These are phyloP conservation scores for Lagodon rhomboides DNA, from an alignment of 2,797 vertebrate genomes.

Conservation along the genomic window DNA sequence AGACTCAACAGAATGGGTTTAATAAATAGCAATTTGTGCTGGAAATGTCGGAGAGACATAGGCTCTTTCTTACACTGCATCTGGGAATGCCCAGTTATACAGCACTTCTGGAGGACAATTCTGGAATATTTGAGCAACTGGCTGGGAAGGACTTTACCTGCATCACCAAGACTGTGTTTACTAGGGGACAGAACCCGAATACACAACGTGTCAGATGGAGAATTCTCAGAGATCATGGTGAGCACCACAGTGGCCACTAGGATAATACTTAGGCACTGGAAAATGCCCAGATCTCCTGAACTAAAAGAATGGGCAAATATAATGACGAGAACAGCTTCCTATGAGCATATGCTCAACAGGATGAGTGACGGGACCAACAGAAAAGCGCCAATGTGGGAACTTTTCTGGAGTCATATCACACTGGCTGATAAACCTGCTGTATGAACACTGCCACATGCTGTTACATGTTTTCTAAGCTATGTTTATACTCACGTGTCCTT, in stretches of 20 bases:
- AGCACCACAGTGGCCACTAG: neutral
- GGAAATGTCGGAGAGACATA: neutral
- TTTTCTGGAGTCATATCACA: too few species aligned
- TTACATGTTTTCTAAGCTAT: too few species aligned
- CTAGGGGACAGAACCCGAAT: neutral
- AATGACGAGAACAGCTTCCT: too few species aligned
- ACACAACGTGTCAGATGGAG: neutral
- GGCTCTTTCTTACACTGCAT: neutral
- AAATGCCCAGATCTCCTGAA: neutral
- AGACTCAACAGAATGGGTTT: neutral
- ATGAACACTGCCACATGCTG: too few species aligned
- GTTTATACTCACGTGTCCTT: too few species aligned
- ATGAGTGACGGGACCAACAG: too few species aligned
- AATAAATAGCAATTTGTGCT: neutral
- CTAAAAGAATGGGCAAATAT: neutral
- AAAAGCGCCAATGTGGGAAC: too few species aligned
- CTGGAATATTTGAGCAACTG: neutral
- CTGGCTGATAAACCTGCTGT: too few species aligned
- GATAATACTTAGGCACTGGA: neutral
- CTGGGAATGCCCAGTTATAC: neutral
- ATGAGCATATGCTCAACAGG: too few species aligned
- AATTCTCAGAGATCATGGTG: neutral
- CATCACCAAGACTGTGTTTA: neutral
- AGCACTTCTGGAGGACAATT: neutral
- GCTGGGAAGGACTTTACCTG: neutral